Base-by-base conservation (phyloP, 2,888 invertebrate genomes). In the Cheilosia urbana region DNA sequence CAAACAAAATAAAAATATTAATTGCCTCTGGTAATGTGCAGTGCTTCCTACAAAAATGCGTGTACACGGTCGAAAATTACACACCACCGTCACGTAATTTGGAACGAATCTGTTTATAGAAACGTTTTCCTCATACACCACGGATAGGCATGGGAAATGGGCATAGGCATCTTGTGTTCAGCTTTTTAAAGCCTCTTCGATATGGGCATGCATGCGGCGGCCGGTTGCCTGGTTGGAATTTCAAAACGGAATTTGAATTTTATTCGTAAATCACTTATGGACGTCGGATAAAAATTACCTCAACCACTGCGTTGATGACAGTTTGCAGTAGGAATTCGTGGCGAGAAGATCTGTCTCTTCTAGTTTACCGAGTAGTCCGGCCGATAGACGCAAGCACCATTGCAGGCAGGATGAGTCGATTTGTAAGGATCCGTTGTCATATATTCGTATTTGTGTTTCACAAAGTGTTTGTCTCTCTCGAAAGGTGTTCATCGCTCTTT, bases 391-490 rank as follows among this genome's bases (percentile, higher is more conserved):
- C 37, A 37, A 13, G 30, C 30, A 30, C 62, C 11, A 11, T 63
- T 62, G 71, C 85, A 85, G 80, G 71, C 85, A 85, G 80, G 76
- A 85, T 85, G 85, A 76, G 68, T 81, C 72, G 76, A 85, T 76
- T 77, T 62, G 85, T 85, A 77, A 68, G 80, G 21, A 45, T 45
- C n/a, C 4, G 11, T 34, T 63, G 11, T 5, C 1, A 1, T 11
- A 1, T 6, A 11, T 0, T 3, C n/a, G 4, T 27, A 2, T 1
- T 0, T 17, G 7, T 17, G 27, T n/a, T 27, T 51, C 53, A 1
- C 19, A 2, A 55, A 40, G 21, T 49, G 30, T n/a, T 62, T 55
- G 2, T 68, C 24, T 60, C 24, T 17, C 40, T 49, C 13, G 13
- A 3, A 53, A 82, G 49, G 51, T 80, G 66, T 51, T 81, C 51